Percentiles rank a stretch among this genome's conserved stretches.
phyloP scores from a whole-genome alignment of 2,797 vertebrate species.

The Chelonia mydas region DNA sequence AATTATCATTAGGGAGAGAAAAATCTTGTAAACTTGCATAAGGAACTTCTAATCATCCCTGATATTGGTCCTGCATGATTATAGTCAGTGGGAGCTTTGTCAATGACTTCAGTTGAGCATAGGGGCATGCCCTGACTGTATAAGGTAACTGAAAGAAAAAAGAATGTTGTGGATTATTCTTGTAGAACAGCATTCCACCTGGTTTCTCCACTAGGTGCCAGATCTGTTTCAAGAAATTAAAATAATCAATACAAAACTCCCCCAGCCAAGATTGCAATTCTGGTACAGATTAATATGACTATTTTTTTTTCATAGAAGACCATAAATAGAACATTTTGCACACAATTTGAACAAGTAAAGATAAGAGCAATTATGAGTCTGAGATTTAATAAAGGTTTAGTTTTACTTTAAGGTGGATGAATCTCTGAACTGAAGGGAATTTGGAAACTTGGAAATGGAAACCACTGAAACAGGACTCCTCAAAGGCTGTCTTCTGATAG shows the following conservation, averaged over 20 bases:
- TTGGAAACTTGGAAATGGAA: neutral
- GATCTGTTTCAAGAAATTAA: constrained; percentile 34
- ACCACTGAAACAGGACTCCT: neutral
- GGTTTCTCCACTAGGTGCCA: neutral
- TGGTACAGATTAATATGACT: neutral
- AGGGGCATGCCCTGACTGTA: constrained; percentile 11
- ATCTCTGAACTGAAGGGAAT: neutral
- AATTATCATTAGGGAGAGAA: neutral
- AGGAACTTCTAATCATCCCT: neutral
- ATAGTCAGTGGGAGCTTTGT: neutral
- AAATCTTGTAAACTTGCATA: neutral
- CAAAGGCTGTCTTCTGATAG: neutral
- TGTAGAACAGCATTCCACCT: neutral
- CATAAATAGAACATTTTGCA: neutral
- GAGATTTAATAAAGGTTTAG: neutral
- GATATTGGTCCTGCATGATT: neutral
- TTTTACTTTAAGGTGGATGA: neutral
- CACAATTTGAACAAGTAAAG: neutral
- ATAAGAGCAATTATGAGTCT: neutral
- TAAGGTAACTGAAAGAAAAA: neutral
- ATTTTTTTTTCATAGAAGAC: neutral
- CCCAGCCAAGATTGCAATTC: neutral
- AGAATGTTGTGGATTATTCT: neutral
- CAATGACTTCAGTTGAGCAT: neutral
- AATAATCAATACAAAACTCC: constrained; percentile 1